Evolutionary conservation across 2,113 vertebrate species (phyloP).

Genomic region (Tyto alba): DNA sequence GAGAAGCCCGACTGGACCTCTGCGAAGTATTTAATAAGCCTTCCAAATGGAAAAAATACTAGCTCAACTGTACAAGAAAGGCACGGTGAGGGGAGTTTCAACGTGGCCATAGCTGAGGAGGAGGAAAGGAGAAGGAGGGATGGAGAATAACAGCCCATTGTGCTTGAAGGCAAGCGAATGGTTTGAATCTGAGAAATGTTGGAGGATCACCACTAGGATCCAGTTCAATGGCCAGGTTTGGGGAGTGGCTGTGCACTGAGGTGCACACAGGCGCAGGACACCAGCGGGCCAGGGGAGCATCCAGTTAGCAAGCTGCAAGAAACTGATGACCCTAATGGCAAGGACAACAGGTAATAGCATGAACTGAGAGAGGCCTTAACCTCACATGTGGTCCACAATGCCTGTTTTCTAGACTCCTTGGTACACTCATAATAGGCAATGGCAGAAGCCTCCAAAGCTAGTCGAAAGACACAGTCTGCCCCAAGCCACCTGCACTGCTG

Average conservation of each 20-base stretch:
- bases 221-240: background rate
- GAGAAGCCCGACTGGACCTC: background rate
- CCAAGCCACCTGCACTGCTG: background rate
- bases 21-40: background rate
- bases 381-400: accelerated
- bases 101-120: background rate
- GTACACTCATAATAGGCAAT: background rate
- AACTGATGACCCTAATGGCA: background rate
- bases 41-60: background rate
- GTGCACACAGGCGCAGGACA: background rate
- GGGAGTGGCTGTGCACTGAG: background rate
- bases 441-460: background rate
- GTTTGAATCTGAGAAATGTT: background rate
- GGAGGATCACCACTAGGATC: background rate
- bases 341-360: background rate
- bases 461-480: background rate
- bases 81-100: background rate
- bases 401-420: background rate
- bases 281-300: background rate
- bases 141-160: background rate
- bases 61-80: background rate
- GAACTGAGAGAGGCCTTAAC: background rate
- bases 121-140: background rate
- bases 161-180: background rate
- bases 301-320: background rate